These are phyloP conservation scores for Gymnoscelis rufifasciata DNA, from an alignment of 2,888 invertebrate species.

Conservation along the genomic window DNA sequence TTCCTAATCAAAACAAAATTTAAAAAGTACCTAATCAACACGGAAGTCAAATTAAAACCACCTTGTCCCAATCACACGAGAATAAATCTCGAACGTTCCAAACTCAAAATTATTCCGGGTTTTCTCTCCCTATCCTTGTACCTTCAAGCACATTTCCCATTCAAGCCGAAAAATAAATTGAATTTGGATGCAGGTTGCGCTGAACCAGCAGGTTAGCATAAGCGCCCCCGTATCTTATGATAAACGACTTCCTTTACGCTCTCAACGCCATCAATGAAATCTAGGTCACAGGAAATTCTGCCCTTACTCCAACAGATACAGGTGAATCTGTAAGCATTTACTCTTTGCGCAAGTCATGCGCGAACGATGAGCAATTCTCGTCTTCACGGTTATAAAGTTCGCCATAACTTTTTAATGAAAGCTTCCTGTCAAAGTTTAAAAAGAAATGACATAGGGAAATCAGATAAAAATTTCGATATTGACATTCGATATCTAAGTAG, in stretches of 20 bases:
- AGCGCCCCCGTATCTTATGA: conserved; percentile 33
- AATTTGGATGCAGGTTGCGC: conserved; percentile 18
- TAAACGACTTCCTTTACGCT: conserved; percentile 34
- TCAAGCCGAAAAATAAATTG: conserved; percentile 6
- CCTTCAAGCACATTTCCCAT: neutral
- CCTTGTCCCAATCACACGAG: too few species aligned
- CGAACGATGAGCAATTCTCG: conserved; percentile 42
- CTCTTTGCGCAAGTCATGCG: conserved; percentile 71
- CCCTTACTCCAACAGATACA: conserved; percentile 36
- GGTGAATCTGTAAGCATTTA: conserved; percentile 32
- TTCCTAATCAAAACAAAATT: too few species aligned
- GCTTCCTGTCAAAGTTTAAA: conserved; percentile 33
- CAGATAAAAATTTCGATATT: too few species aligned
- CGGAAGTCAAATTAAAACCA: too few species aligned
- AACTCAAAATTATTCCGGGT: neutral
- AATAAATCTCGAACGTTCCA: too few species aligned
- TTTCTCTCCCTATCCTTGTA: neutral
- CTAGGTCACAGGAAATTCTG: conserved; percentile 59
- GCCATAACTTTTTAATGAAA: conserved; percentile 41
- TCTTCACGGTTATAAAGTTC: conserved; percentile 43
- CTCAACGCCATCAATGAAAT: conserved; percentile 43
- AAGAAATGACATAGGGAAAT: conserved; percentile 22
- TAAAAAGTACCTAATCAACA: too few species aligned
- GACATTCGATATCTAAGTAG: conserved; percentile 6
- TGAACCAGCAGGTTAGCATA: conserved; percentile 24